phyloP scores from a whole-genome alignment of 2,113 vertebrate genomes.

The Atherinomorus stipes region DNA sequence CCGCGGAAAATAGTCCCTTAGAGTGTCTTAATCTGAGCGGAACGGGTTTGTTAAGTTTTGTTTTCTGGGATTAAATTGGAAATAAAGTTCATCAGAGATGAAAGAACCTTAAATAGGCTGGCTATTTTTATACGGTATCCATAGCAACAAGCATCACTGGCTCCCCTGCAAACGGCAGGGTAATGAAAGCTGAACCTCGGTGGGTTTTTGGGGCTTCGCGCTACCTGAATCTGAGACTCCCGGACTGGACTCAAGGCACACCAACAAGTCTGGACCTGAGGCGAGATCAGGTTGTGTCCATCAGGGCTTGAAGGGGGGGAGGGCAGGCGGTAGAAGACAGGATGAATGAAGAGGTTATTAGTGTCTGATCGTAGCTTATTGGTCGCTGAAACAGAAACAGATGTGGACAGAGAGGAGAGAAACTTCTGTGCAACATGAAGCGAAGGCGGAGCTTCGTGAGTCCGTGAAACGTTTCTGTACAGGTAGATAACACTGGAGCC shows the following conservation, averaged over 20 bases:
- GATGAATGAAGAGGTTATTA: slow-evolving; percentile 1
- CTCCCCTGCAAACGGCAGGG: background rate
- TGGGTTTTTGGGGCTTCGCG: background rate
- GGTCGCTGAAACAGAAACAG: slow-evolving; percentile 11
- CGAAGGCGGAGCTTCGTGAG: background rate
- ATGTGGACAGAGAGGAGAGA: background rate
- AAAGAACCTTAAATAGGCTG: background rate
- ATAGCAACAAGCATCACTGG: slow-evolving; percentile 32
- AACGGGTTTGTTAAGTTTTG: too few species aligned
- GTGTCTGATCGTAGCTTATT: slow-evolving; percentile 62
- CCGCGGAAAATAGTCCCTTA: slow-evolving; percentile 4
- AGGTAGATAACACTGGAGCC: slow-evolving; percentile 33
- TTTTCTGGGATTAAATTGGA: background rate
- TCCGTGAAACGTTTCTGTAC: slow-evolving; percentile 39
- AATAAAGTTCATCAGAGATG: slow-evolving; percentile 4
- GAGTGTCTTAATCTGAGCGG: too few species aligned
- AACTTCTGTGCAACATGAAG: background rate
- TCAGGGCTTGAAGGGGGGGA: background rate
- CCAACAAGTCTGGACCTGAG: slow-evolving; percentile 20
- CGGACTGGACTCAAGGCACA: slow-evolving; percentile 24
- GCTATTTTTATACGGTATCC: slow-evolving; percentile 20
- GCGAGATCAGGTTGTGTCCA: background rate
- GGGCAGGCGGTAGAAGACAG: too few species aligned
- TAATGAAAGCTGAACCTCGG: background rate
- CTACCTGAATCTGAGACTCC: too few species aligned